A percentile compares a stretch with the other conserved stretches of the same genome.
phyloP scores from a whole-genome alignment of 1,140 invertebrate species.

The Mizuhopecten yessoensis region DNA sequence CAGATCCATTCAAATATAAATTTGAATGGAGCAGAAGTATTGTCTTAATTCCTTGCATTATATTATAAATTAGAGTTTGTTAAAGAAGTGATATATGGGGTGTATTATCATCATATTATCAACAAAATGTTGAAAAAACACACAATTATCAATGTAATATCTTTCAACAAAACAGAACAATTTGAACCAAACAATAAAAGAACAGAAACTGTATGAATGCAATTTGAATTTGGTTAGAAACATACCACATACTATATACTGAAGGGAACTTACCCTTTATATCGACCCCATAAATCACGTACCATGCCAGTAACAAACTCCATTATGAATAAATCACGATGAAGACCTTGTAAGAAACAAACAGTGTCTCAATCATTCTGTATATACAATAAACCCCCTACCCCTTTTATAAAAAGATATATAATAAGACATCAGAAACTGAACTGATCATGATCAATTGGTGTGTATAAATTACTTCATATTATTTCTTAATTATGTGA shows the following conservation, averaged over 20 bases:
- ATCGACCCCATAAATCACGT: slow-evolving; percentile 31
- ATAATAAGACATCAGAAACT: too few species aligned
- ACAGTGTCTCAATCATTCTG: neutral
- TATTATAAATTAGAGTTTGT: slow-evolving; percentile 8
- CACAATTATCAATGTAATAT: too few species aligned
- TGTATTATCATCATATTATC: neutral
- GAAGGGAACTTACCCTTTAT: slow-evolving; percentile 15
- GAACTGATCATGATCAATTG: too few species aligned
- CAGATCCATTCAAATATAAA: too few species aligned
- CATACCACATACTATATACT: too few species aligned
- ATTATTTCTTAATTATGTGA: too few species aligned
- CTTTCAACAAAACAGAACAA: too few species aligned
- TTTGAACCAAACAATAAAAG: neutral
- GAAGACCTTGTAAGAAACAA: slow-evolving; percentile 27
- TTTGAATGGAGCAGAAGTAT: too few species aligned
- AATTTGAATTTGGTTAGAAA: neutral
- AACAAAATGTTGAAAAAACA: neutral
- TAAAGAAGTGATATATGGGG: neutral
- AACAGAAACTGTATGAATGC: neutral
- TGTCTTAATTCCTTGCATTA: too few species aligned
- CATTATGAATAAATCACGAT: neutral
- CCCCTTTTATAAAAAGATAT: too few species aligned
- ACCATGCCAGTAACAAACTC: slow-evolving; percentile 19
- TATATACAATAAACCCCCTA: too few species aligned
- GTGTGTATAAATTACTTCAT: too few species aligned